phyloP scores from a whole-genome alignment of 2,888 invertebrate genomes.

The Agrotis segetum region DNA sequence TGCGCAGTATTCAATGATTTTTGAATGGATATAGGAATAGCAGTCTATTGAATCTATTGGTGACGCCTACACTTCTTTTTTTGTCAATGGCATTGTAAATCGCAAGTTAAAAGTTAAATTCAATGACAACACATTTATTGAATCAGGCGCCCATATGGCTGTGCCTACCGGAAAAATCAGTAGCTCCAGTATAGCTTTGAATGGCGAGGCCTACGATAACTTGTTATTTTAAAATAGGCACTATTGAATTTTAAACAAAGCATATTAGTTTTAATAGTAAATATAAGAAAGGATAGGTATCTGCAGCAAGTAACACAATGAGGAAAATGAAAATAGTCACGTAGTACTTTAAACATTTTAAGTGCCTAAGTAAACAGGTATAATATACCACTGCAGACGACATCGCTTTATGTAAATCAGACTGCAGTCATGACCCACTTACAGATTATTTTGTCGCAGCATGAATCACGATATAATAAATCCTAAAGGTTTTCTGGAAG shows the following conservation, averaged over 20 bases:
- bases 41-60: conserved; percentile 3
- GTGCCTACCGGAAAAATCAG: conserved; percentile 5
- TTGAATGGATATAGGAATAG: conserved; percentile 27
- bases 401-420: conserved; percentile 81
- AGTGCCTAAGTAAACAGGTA: conserved; percentile 64
- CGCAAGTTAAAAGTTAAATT: conserved; percentile 18
- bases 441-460: conserved; percentile 72
- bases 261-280: no score
- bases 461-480: conserved; percentile 70
- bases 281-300: conserved; percentile 2
- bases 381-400: conserved; percentile 73
- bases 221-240: conserved; percentile 1
- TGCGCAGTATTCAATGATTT: conserved; percentile 9
- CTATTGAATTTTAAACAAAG: not conserved
- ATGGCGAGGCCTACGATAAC: not conserved
- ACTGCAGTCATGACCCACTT: conserved; percentile 84
- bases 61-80: conserved; percentile 34
- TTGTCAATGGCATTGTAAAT: conserved; percentile 32
- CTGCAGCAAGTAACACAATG: conserved; percentile 1
- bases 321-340: conserved; percentile 48
- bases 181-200: not conserved
- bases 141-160: conserved; percentile 6
- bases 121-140: conserved; percentile 23
- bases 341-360: conserved; percentile 47
- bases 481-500: conserved; percentile 40